A percentile compares a stretch with the other conserved stretches of the same genome.
phyloP scores from a whole-genome alignment of 1,140 invertebrate species.

The Drosophila ogumai region DNA sequence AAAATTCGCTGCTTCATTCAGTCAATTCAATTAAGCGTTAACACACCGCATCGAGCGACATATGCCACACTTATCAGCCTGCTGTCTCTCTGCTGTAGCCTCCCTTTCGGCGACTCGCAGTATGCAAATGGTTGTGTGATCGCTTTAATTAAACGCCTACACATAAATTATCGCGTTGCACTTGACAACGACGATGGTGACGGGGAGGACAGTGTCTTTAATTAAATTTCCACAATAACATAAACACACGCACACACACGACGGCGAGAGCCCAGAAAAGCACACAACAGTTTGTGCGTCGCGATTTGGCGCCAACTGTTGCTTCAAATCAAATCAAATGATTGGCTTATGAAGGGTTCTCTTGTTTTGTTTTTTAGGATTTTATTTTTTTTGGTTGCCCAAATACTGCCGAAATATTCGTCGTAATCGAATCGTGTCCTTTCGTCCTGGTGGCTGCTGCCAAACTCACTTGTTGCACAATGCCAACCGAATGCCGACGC shows the following conservation, averaged over 20 bases:
- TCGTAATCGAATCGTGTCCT: slow-evolving; percentile 68
- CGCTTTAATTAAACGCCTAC: slow-evolving; percentile 77
- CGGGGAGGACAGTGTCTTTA: slow-evolving; percentile 57
- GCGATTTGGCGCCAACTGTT: slow-evolving; percentile 80
- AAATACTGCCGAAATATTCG: slow-evolving; percentile 62
- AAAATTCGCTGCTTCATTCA: slow-evolving; percentile 20
- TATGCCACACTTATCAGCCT: slow-evolving; percentile 71
- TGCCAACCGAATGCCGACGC: slow-evolving; percentile 69
- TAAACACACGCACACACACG: slow-evolving; percentile 18
- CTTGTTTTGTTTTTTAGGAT: background rate
- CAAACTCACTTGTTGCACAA: slow-evolving; percentile 85
- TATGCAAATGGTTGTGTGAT: slow-evolving; percentile 77
- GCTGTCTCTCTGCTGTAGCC: slow-evolving; percentile 8
- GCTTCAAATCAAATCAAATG: slow-evolving; percentile 63
- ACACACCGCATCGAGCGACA: slow-evolving; percentile 50
- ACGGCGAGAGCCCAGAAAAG: slow-evolving; percentile 54
- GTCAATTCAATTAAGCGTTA: slow-evolving; percentile 66
- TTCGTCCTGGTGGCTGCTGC: slow-evolving; percentile 84
- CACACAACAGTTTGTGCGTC: slow-evolving; percentile 67
- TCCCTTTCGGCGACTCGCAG: slow-evolving; percentile 8
- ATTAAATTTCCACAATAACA: slow-evolving; percentile 64
- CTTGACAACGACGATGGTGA: slow-evolving; percentile 28
- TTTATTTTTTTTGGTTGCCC: slow-evolving; percentile 21
- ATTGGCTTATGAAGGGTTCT: background rate
- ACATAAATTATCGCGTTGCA: slow-evolving; percentile 71